Base-by-base conservation (phyloP, 2,888 invertebrate species). In the Itoplectis maculator region DNA sequence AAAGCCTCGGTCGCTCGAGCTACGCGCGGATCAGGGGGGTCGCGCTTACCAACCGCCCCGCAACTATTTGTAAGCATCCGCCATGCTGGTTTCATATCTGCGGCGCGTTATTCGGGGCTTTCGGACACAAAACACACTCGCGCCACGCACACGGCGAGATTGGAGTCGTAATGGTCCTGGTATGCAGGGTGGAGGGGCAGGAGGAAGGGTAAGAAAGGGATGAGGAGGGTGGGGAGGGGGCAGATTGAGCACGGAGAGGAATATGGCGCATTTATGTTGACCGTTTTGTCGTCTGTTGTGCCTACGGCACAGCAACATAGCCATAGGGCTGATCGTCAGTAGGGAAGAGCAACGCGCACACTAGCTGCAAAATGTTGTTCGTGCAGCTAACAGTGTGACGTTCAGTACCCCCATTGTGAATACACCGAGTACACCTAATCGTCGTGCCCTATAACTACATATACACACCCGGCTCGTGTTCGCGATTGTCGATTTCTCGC, bases 61-160 rank as follows among this genome's bases (percentile, higher is more conserved):
- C 87, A 91, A 92, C 92, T 92, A 91, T 92, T 92, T 92, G 91
- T 91, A 92, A 92, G 92, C 92, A 92, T 91, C 92, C 92, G 92
- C 92, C 92, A 92, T 92, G 90, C 91, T 91, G 91, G 89, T 91
- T 90, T 91, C 89, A 91, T 92, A 91, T 91, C 91, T 89, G 87
- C 86, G 89, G 74, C 82, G 66, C 47, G 88, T 88, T 61, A 87
- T 88, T 2, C 29, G 5, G 29, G 88, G 88, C 91, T 88, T 90
- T 89, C 87, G 90, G 89, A 89, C 87, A 90, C 91, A 90, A 90
- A 86, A 88, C 35, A 56, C n/a, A n/a, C n/a, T n/a, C n/a, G n/a
- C n/a, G 20, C 42, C 68, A 66, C 59, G 61, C 37, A 20, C 87
- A 45, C 54, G 72, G 51, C 59, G 72, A 59, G 70, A 81, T 76